Conservation (phyloP, 2,888 invertebrate genomes). For the Agriopis marginaria region DNA sequence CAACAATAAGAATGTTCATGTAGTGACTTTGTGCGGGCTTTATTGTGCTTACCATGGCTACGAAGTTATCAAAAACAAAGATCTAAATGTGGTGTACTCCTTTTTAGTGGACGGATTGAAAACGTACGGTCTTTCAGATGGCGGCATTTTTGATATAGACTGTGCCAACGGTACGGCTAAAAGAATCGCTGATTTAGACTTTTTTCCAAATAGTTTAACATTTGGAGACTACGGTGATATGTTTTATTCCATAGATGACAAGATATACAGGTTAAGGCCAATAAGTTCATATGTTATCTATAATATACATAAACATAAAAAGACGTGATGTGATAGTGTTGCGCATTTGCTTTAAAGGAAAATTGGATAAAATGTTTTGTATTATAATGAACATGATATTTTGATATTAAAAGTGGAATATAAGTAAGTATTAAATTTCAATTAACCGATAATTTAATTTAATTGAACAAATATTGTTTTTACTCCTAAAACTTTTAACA, state of each 20-base stretch:
- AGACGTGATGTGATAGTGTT: constrained; percentile 35
- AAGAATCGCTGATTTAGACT: constrained; percentile 63
- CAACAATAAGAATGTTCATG: constrained; percentile 68
- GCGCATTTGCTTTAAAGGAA: background rate
- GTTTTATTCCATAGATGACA: constrained; percentile 68
- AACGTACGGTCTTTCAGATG: constrained; percentile 66
- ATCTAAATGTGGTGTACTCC: constrained; percentile 64
- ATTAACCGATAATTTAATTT: background rate
- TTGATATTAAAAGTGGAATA: background rate
- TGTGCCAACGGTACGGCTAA: constrained; percentile 73
- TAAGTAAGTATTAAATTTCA: background rate
- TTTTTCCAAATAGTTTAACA: constrained; percentile 68
- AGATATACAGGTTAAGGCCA: constrained; percentile 71
- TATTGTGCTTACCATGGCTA: constrained; percentile 65
- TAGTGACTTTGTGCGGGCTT: constrained; percentile 75
- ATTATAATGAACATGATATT: background rate
- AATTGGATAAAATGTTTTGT: background rate
- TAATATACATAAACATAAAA: constrained; percentile 60
- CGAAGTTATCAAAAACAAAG: constrained; percentile 69
- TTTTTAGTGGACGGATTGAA: constrained; percentile 67
- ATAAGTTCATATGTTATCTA: constrained; percentile 72
- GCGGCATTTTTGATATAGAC: constrained; percentile 68
- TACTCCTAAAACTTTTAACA: constrained; percentile 25
- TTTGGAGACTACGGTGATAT: constrained; percentile 79
- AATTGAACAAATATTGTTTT: constrained; percentile 18